These are phyloP conservation scores for Myioborus miniatus DNA, from an alignment of 2,797 vertebrate species.

Conservation along the genomic window DNA sequence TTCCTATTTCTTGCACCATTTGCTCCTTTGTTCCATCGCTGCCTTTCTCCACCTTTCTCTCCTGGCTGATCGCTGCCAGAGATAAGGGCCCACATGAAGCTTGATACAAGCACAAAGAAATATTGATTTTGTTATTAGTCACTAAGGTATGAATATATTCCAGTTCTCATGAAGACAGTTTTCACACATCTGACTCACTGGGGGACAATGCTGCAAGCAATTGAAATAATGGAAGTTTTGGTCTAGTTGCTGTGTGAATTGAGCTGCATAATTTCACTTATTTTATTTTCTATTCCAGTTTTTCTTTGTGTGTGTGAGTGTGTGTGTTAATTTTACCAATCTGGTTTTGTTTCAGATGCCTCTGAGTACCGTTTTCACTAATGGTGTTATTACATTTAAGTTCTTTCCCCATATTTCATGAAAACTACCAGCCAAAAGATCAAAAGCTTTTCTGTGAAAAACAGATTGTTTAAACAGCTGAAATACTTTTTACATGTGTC, in stretches of 20 bases:
- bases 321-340: constrained; percentile 9
- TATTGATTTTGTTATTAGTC: constrained; percentile 28
- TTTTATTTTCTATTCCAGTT: constrained; percentile 42
- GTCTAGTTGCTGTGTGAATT: neutral
- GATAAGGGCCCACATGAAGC: neutral
- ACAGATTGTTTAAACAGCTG: constrained; percentile 70
- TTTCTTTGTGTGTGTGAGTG: neutral
- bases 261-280: constrained; percentile 36
- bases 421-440: constrained; percentile 71
- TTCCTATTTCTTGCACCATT: neutral
- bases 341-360: constrained; percentile 67
- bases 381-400: constrained; percentile 65
- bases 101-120: neutral
- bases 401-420: constrained; percentile 74
- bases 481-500: constrained; percentile 52
- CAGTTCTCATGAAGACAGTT: neutral
- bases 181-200: neutral
- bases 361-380: constrained; percentile 38
- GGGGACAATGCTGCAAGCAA: neutral
- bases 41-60: neutral
- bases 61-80: neutral
- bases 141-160: neutral
- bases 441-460: constrained; percentile 64
- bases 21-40: neutral
- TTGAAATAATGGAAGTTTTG: constrained; percentile 51